Evolutionary conservation across 1,140 invertebrate species (phyloP), one percentile per base, ranked within the genome.

Genomic region (Cyphomyrmex costatus): DNA sequence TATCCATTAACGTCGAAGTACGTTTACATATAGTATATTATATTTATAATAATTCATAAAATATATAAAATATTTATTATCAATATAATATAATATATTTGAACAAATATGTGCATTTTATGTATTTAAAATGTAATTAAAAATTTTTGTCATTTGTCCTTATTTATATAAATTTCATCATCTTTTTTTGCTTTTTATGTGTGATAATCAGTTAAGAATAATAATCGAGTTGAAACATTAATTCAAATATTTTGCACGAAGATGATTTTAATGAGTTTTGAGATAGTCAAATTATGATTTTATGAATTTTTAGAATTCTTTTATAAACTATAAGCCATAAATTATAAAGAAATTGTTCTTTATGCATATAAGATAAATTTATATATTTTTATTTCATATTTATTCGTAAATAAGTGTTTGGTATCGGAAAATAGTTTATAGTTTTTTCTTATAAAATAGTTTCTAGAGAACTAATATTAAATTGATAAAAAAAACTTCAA

Each of bases 301-400:
- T 90, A 86, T 73, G 86, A 86, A 68, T 86, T 36, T 42, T 88
- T 88, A 77, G 76, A 46, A 90, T 90, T 65, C 63, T 86, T 87
- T 90, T 90, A 82, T 0, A 60, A 24, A 58, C 70, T 71, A 42
- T 68, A 86, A 80, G 30, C 58, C 42, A 7, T 19, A 56, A 56
- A n/a, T n/a, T 53, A 5, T 6, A 56, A n/a, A n/a, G 19, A 66
- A 60, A 21, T 80, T 56, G 53, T 76, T 33, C 14, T 49, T 3
- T 77, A 1, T 46, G 10, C 7, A 19, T 51, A 30, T n/a, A 3
- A 0, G 42, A 16, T 49, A 27, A 61, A 61, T n/a, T 3, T 30
- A 30, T 14, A 1, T 21, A 19, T 65, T 78, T 49, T 65, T 33
- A 0, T 63, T 42, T 46, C 3, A 56, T 27, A 7, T 61, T 10